Conservation (phyloP, 2,113 vertebrate species). For the Suricata suricatta region DNA sequence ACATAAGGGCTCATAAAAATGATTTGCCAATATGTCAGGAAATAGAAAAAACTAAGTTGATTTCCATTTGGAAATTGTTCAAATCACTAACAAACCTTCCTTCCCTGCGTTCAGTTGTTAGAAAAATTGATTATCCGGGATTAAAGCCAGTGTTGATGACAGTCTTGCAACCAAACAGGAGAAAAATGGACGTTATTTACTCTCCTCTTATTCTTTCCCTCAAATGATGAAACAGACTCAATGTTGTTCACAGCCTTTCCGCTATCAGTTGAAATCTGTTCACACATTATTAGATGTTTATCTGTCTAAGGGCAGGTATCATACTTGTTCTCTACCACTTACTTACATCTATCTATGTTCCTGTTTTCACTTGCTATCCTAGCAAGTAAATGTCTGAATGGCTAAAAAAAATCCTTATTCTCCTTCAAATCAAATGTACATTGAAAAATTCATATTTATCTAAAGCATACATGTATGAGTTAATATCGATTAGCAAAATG, state of each 20-base stretch:
- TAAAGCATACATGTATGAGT: neutral
- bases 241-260: neutral
- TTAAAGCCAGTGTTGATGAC: neutral
- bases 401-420: neutral
- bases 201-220: neutral
- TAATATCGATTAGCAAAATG: neutral
- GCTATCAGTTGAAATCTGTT: neutral
- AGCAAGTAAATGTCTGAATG: neutral
- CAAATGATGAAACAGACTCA: neutral
- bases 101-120: neutral
- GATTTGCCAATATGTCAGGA: conserved; percentile 49
- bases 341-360: neutral
- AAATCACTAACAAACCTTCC: neutral
- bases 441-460: neutral
- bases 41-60: neutral
- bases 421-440: neutral
- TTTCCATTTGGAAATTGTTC: conserved; percentile 29
- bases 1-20: conserved; percentile 69
- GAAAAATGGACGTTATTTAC: neutral
- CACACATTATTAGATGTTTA: neutral
- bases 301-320: neutral
- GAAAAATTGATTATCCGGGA: conserved; percentile 22
- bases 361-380: neutral
- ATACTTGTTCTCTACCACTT: neutral
- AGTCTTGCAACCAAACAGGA: neutral